A percentile compares a stretch with the other conserved stretches of the same genome.
Conservation (phyloP, 2,888 invertebrate species). For the Cryptocheilus praepositus region DNA sequence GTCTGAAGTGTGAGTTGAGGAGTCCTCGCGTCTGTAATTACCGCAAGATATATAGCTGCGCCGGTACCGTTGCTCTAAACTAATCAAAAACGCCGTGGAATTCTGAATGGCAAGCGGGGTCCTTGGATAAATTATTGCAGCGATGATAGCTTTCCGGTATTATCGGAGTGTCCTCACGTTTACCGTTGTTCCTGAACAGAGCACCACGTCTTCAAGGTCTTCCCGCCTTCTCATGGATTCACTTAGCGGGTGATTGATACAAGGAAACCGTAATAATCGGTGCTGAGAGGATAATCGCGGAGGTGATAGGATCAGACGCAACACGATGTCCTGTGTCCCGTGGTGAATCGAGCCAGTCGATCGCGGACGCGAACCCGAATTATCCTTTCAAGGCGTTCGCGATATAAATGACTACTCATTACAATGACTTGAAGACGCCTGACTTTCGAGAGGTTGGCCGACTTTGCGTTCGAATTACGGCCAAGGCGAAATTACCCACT, state of each 20-base stretch:
- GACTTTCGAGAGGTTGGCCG: neutral
- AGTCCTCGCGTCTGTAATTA: no score
- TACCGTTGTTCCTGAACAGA: no score
- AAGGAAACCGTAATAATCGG: slow-evolving; percentile 25
- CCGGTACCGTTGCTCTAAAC: no score
- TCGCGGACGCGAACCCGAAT: slow-evolving; percentile 6
- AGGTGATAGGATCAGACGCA: slow-evolving; percentile 18
- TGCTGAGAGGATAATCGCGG: slow-evolving; percentile 19
- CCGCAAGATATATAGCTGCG: no score
- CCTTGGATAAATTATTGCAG: no score
- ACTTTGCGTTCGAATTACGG: slow-evolving; percentile 12
- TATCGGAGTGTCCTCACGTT: no score
- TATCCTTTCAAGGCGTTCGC: slow-evolving; percentile 8
- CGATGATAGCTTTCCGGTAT: no score
- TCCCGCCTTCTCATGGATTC: neutral
- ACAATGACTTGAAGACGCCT: slow-evolving; percentile 4
- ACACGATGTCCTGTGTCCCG: slow-evolving; percentile 13
- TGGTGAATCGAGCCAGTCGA: slow-evolving; percentile 2
- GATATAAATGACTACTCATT: slow-evolving; percentile 26
- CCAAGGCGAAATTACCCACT: slow-evolving; percentile 30
- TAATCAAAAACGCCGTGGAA: no score
- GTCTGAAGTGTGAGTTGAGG: no score
- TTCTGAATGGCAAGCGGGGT: no score
- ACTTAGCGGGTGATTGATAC: slow-evolving; percentile 16
- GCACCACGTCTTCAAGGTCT: no score